Evolutionary conservation across 64 coral and sea anemone species (phyloP).

Genomic region (Porites lutea): DNA sequence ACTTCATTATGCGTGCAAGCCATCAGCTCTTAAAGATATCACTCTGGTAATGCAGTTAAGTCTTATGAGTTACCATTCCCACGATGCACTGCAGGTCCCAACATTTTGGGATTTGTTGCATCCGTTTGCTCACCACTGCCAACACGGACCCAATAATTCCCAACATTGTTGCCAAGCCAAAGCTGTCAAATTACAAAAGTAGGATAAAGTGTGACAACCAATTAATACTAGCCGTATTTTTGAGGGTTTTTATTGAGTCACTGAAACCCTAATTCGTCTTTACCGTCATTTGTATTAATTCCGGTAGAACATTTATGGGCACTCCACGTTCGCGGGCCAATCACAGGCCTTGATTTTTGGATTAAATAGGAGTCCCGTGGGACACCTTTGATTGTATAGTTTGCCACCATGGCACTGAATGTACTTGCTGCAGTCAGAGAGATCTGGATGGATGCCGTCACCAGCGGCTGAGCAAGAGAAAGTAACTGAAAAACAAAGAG

Average conservation of each 20-base stretch:
- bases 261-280: not conserved
- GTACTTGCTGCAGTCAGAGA: constrained; percentile 52
- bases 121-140: too few relatives aligned
- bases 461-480: constrained; percentile 42
- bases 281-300: not conserved
- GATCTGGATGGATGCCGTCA: constrained; percentile 40
- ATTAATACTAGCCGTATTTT: too few relatives aligned
- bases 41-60: too few relatives aligned
- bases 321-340: constrained; percentile 65
- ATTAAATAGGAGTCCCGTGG: constrained; percentile 35
- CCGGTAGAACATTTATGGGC: not conserved
- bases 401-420: constrained; percentile 42
- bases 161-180: too few relatives aligned
- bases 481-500: not conserved
- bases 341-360: constrained; percentile 46
- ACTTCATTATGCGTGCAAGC: too few relatives aligned
- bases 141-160: too few relatives aligned
- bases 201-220: not conserved
- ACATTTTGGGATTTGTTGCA: too few relatives aligned
- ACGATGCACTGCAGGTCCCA: too few relatives aligned
- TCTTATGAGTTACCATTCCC: too few relatives aligned
- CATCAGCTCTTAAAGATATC: too few relatives aligned
- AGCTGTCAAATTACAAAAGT: too few relatives aligned
- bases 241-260: not conserved
- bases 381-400: not conserved